Conservation (phyloP, 2,888 invertebrate species). For the Monochamus alternatus region DNA sequence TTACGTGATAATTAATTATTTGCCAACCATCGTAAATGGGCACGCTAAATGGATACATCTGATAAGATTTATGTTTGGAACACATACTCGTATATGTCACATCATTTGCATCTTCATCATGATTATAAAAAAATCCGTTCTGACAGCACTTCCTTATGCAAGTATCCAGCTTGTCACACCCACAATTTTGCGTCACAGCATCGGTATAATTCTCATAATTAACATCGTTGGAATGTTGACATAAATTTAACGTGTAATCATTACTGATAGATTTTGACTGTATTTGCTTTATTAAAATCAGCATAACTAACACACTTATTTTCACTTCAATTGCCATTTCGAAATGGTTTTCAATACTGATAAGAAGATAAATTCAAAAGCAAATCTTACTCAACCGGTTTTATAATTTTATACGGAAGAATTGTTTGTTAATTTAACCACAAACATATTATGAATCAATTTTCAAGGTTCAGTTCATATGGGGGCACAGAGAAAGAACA, state of each 20-base stretch:
- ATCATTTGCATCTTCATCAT: background rate
- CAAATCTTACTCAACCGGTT: background rate
- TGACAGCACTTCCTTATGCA: constrained; percentile 11
- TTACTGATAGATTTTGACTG: background rate
- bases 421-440: too few species aligned
- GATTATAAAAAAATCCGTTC: background rate
- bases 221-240: background rate
- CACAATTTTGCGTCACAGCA: background rate
- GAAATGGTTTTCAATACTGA: background rate
- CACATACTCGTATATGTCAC: background rate
- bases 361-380: background rate
- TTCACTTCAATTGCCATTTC: background rate
- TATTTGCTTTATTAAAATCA: background rate
- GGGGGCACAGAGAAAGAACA: too few species aligned
- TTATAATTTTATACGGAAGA: background rate
- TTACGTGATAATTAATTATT: background rate
- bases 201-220: background rate
- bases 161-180: background rate
- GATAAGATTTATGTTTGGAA: background rate
- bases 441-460: too few species aligned
- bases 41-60: background rate
- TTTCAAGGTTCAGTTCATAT: too few species aligned
- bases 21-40: background rate
- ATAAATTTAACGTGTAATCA: background rate
- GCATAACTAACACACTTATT: background rate